phyloP scores from a whole-genome alignment of 1,140 invertebrate species.

The Drosophila cardini region DNA sequence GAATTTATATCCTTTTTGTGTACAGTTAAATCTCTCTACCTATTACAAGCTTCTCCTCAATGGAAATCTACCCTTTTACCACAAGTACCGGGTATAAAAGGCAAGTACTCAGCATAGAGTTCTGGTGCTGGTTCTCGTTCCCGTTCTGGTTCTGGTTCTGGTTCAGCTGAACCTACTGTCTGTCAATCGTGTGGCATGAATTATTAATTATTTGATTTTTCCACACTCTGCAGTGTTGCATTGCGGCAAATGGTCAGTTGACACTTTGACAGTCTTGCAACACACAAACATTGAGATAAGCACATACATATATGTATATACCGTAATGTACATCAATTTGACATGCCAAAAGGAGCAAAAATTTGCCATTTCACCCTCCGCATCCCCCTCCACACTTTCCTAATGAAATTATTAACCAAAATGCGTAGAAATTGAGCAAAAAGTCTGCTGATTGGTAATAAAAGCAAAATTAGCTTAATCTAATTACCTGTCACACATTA shows the following conservation, averaged over 20 bases:
- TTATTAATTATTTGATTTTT: conserved; percentile 81
- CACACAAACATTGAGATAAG: conserved; percentile 1
- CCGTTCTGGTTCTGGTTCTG: conserved; percentile 5
- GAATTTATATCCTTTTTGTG: no score
- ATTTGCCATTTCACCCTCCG: not conserved
- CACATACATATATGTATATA: no score
- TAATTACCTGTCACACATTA: conserved; percentile 83
- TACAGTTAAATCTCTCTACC: no score
- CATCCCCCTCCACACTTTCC: not conserved
- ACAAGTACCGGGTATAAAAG: no score
- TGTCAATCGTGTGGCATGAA: conserved; percentile 79
- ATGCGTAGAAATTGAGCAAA: conserved; percentile 37
- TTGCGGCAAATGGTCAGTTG: conserved; percentile 60
- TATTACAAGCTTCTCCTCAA: no score
- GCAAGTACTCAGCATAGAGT: conserved; percentile 45
- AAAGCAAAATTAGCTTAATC: conserved; percentile 83
- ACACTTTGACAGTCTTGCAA: conserved; percentile 60
- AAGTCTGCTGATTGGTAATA: conserved; percentile 65
- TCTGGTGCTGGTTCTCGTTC: conserved; percentile 8
- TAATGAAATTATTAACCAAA: conserved; percentile 73
- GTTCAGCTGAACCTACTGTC: conserved; percentile 69
- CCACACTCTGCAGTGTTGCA: conserved; percentile 63
- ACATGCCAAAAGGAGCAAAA: not conserved
- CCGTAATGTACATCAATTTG: conserved; percentile 4
- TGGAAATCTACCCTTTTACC: no score